Conservation (phyloP, 1,140 invertebrate species). For the Bombus waltoni region DNA sequence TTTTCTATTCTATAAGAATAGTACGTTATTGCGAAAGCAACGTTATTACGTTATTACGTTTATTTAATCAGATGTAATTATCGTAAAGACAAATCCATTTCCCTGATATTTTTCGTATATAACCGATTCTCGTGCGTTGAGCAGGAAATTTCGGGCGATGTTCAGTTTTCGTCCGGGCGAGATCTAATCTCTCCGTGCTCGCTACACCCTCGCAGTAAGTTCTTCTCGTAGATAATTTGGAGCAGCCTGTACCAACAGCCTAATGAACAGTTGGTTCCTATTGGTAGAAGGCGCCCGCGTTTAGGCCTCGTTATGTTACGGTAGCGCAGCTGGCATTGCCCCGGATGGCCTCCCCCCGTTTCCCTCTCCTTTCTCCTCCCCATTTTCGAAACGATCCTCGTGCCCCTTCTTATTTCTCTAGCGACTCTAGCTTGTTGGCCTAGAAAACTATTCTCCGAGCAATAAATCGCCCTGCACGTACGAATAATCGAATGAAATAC, state of each 20-base stretch:
- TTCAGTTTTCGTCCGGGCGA: not conserved
- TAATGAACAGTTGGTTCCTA: constrained; percentile 81
- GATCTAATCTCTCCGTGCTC: constrained; percentile 27
- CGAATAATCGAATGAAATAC: constrained; percentile 54
- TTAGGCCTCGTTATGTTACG: constrained; percentile 76
- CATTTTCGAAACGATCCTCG: constrained; percentile 68
- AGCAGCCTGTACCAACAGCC: constrained; percentile 75
- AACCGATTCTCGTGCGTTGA: not conserved
- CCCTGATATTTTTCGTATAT: not conserved
- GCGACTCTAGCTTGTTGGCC: constrained; percentile 60
- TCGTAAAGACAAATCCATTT: too few relatives aligned
- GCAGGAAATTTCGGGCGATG: not conserved
- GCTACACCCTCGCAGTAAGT: constrained; percentile 54
- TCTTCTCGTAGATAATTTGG: constrained; percentile 67
- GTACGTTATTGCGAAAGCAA: too few relatives aligned
- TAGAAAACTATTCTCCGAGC: constrained; percentile 71
- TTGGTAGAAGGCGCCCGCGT: constrained; percentile 76
- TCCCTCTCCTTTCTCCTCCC: constrained; percentile 11
- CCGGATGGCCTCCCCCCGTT: constrained; percentile 55
- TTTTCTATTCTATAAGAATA: not conserved
- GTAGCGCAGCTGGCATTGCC: constrained; percentile 78
- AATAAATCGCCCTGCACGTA: constrained; percentile 48
- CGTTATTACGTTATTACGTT: too few relatives aligned
- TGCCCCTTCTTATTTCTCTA: constrained; percentile 75
- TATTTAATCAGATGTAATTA: not conserved